Conservation (phyloP, 2,888 invertebrate species). For the Drosophila melanosoma region DNA sequence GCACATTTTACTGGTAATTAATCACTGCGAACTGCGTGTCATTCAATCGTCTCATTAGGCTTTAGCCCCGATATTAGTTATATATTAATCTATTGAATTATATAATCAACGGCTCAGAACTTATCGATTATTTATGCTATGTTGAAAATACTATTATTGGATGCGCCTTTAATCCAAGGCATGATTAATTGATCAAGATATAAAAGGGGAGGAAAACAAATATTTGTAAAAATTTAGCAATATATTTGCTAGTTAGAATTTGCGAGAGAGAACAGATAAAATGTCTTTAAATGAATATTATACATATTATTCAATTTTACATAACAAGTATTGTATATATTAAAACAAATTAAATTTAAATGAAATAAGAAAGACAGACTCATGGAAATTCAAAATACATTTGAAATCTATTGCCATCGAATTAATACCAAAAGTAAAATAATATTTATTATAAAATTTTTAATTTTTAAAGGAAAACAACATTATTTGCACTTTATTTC, state of each 20-base stretch:
- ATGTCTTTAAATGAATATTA: neutral
- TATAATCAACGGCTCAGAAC: constrained; percentile 37
- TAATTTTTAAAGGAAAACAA: neutral
- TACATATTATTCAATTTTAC: neutral
- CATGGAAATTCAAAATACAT: neutral
- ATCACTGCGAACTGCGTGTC: constrained; percentile 51
- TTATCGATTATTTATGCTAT: constrained; percentile 35
- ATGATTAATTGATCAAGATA: constrained; percentile 44
- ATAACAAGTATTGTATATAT: neutral
- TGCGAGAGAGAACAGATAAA: neutral
- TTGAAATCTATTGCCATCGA: neutral
- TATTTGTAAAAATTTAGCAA: neutral
- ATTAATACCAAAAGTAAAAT: neutral
- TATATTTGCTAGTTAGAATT: neutral
- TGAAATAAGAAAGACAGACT: neutral
- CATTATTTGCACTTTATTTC: neutral
- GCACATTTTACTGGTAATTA: constrained; percentile 32
- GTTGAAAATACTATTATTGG: constrained; percentile 12
- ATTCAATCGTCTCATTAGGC: constrained; percentile 48
- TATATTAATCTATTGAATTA: constrained; percentile 57
- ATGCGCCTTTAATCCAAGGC: constrained; percentile 30
- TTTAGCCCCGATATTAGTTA: constrained; percentile 24
- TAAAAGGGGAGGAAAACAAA: neutral
- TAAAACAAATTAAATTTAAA: neutral
- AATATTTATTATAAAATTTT: neutral